phyloP scores from a whole-genome alignment of 2,888 invertebrate species.

The Eudemis profundana region DNA sequence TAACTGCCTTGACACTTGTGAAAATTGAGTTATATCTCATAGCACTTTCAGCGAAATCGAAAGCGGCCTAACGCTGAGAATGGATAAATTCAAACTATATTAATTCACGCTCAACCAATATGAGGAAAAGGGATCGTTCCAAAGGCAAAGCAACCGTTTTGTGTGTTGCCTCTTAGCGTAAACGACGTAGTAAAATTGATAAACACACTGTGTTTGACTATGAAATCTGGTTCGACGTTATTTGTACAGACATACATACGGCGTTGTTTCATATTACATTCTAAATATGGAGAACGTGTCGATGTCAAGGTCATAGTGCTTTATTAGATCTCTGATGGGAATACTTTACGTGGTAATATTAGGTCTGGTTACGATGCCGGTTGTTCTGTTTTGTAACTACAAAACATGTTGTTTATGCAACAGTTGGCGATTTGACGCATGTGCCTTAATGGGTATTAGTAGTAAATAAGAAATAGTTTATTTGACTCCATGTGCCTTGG shows the following conservation, averaged over 20 bases:
- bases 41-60: no score
- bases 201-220: no score
- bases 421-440: constrained; percentile 1
- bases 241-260: constrained; percentile 23
- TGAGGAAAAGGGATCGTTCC: no score
- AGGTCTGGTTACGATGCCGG: constrained; percentile 15
- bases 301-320: constrained; percentile 30
- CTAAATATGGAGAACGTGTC: constrained; percentile 20
- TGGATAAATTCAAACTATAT: no score
- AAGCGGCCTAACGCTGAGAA: no score
- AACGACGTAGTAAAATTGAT: no score
- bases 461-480: constrained; percentile 8
- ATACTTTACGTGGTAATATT: constrained; percentile 38
- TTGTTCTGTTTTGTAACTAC: constrained; percentile 5
- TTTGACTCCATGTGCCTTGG: not conserved
- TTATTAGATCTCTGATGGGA: constrained; percentile 43
- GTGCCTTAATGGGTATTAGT: constrained; percentile 37
- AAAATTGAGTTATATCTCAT: no score
- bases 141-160: no score
- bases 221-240: no score
- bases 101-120: no score
- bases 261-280: constrained; percentile 8
- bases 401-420: not conserved
- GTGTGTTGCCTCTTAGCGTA: no score
- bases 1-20: no score